Evolutionary conservation across 1,140 invertebrate species (phyloP).

Genomic region (Spodoptera litura): DNA sequence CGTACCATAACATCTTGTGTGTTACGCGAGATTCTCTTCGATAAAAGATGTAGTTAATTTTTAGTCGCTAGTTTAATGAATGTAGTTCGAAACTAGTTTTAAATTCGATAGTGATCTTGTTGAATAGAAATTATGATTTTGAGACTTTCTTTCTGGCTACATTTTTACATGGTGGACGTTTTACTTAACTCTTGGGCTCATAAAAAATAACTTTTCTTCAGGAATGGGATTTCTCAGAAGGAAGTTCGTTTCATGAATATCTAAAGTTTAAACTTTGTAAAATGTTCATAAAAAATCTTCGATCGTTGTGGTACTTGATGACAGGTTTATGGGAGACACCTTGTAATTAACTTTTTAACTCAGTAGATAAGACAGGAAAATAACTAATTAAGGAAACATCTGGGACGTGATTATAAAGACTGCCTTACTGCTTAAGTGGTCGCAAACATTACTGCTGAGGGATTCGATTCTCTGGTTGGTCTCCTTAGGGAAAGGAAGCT

Average conservation of each 20-base stretch:
- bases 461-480: no score
- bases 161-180: neutral
- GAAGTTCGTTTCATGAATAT: neutral
- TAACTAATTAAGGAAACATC: no score
- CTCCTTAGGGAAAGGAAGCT: no score
- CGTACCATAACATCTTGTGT: slow-evolving; percentile 15
- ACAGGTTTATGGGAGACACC: slow-evolving; percentile 4
- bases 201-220: neutral
- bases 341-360: slow-evolving; percentile 4
- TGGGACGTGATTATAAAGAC: no score
- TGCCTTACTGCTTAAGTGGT: no score
- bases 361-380: neutral
- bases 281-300: slow-evolving; percentile 2
- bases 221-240: neutral
- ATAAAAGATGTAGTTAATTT: slow-evolving; percentile 1
- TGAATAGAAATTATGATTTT: neutral
- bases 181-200: neutral
- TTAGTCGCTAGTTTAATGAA: slow-evolving; percentile 21
- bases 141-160: neutral
- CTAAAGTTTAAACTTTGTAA: slow-evolving; percentile 1
- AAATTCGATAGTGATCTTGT: slow-evolving; percentile 10
- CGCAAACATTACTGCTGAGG: no score
- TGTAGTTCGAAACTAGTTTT: slow-evolving; percentile 30
- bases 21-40: slow-evolving; percentile 23
- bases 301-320: neutral